Evolutionary conservation across 2,113 vertebrate species (phyloP).

Genomic region (Cryptomyrus ogoouensis): DNA sequence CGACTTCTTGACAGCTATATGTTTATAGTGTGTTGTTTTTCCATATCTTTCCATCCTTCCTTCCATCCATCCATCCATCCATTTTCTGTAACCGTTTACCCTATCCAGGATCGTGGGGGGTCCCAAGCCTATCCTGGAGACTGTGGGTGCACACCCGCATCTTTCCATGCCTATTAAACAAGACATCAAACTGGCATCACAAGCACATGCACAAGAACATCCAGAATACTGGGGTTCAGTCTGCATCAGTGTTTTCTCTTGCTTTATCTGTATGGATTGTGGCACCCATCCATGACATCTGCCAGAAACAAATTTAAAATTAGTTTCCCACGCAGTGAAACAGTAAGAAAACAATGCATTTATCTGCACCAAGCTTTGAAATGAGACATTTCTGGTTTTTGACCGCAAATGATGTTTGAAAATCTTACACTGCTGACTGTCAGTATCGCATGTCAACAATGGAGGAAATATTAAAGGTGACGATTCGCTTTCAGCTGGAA

Average conservation of each 20-base stretch:
- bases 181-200: not conserved
- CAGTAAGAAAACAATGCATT: not conserved
- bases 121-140: not conserved
- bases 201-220: not conserved
- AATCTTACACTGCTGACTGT: not conserved
- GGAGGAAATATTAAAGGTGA: conserved; percentile 3
- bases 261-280: not conserved
- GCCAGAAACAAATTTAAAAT: not conserved
- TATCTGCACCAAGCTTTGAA: not conserved
- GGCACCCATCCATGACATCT: not conserved
- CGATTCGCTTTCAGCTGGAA: not conserved
- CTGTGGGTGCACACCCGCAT: not conserved
- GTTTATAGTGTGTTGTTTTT: not conserved
- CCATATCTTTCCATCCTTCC: not conserved
- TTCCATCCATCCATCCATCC: not conserved
- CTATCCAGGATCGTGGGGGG: not conserved
- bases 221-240: not conserved
- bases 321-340: not conserved
- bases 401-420: not conserved
- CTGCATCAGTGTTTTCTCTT: not conserved
- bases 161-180: not conserved
- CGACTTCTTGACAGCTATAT: not conserved
- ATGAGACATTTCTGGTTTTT: not conserved
- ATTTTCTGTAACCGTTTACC: not conserved
- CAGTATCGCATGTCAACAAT: not conserved